Conservation (phyloP, 2,797 vertebrate species). For the Lepus oiostolus region DNA sequence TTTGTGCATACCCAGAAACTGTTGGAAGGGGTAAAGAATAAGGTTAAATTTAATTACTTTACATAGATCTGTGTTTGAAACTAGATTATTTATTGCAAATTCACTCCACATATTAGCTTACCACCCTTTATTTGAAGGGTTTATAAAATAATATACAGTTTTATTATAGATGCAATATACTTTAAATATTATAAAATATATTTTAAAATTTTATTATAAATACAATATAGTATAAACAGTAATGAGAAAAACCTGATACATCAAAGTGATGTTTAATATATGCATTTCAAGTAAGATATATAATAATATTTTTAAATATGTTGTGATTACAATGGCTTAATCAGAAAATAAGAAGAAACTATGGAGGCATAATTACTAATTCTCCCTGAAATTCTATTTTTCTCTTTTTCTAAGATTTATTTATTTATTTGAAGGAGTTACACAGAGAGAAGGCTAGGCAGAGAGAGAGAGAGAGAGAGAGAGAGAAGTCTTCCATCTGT, state of each 20-base stretch:
- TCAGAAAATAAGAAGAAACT: not conserved
- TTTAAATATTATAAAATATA: not conserved
- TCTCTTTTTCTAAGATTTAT: no score
- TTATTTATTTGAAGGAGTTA: no score
- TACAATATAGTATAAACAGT: no score
- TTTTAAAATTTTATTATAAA: not conserved
- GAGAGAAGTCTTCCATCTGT: no score
- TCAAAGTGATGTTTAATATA: not conserved
- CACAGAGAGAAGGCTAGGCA: no score
- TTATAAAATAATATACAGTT: not conserved
- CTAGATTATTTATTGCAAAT: constrained; percentile 21
- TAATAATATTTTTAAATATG: not conserved
- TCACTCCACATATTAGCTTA: not conserved
- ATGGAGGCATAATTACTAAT: not conserved
- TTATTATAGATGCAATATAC: constrained; percentile 34
- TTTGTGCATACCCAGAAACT: not conserved
- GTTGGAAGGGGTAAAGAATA: not conserved
- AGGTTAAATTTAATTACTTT: constrained; percentile 3
- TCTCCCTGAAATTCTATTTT: not conserved
- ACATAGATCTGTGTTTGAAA: not conserved
- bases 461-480: no score
- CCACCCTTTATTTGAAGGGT: not conserved
- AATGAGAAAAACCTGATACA: no score
- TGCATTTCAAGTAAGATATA: not conserved
- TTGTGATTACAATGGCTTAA: not conserved